A percentile compares a stretch with the other conserved stretches of the same genome.
These are phyloP conservation scores for Amyelois transitella DNA, from an alignment of 1,140 invertebrate species.

Conservation along the genomic window DNA sequence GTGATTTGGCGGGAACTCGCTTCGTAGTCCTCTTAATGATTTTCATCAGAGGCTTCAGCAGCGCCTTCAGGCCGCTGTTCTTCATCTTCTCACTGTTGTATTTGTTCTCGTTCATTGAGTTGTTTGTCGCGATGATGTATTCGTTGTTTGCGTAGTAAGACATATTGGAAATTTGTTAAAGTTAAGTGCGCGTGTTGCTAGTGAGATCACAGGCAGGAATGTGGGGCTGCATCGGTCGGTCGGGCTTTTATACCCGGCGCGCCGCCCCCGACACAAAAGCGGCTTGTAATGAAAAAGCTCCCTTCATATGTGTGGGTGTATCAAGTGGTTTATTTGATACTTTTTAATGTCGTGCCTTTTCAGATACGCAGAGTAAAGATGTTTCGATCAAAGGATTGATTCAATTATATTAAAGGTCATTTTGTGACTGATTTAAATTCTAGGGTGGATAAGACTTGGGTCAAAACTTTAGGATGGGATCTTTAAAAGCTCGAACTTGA, in stretches of 20 bases:
- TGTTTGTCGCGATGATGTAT: constrained; percentile 72
- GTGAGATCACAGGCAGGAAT: constrained; percentile 69
- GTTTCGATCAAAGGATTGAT: background rate
- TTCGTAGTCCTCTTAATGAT: constrained; percentile 75
- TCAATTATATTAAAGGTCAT: background rate
- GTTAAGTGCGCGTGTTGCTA: constrained; percentile 66
- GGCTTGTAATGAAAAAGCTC: constrained; percentile 52
- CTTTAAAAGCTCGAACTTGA: too few relatives aligned
- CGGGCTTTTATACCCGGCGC: constrained; percentile 52
- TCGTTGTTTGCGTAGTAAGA: constrained; percentile 74
- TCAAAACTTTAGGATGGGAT: too few relatives aligned
- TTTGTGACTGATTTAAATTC: background rate
- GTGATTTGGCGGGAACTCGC: constrained; percentile 67
- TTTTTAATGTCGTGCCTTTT: background rate
- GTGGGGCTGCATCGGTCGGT: constrained; percentile 53
- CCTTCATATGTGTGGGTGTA: constrained; percentile 45
- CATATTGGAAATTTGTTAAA: constrained; percentile 49
- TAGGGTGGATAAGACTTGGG: background rate
- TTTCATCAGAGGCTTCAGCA: constrained; percentile 71
- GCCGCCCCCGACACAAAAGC: constrained; percentile 66
- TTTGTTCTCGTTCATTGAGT: constrained; percentile 75
- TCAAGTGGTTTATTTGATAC: constrained; percentile 52
- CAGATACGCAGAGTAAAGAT: background rate
- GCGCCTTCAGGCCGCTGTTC: constrained; percentile 75
- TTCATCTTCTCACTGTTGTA: constrained; percentile 74